Percentiles rank a stretch among this genome's conserved stretches.
Conservation (phyloP, 2,113 vertebrate species). For the human region DNA sequence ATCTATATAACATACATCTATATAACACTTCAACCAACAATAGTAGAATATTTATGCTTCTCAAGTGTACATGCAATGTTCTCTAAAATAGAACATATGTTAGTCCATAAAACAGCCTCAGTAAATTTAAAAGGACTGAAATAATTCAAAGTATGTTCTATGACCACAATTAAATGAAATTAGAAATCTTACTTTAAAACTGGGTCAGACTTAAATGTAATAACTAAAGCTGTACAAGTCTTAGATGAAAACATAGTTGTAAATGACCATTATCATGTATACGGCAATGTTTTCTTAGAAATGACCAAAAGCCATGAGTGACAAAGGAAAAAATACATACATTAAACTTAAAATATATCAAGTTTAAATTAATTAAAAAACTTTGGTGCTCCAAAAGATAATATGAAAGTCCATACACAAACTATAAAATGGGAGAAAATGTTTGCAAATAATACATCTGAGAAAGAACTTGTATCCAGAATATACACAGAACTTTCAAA, state of each 20-base stretch:
- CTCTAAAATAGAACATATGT: neutral
- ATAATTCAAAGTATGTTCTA: too few species aligned
- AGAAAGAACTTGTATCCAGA: neutral
- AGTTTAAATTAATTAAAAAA: neutral
- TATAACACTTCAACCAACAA: neutral
- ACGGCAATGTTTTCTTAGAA: neutral
- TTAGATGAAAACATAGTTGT: neutral
- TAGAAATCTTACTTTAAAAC: neutral
- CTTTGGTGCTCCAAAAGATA: neutral
- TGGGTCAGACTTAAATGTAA: neutral
- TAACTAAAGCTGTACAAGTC: neutral
- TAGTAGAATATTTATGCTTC: neutral
- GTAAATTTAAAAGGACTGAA: neutral
- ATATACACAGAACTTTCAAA: neutral
- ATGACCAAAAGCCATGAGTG: neutral
- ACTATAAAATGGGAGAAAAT: neutral
- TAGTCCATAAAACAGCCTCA: neutral
- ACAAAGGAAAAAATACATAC: neutral
- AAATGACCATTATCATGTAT: neutral
- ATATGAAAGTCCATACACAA: neutral
- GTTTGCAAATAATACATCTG: neutral
- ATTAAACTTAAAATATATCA: neutral
- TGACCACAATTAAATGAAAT: too few species aligned
- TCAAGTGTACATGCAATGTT: neutral
- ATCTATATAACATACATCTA: neutral